A percentile compares a stretch with the other conserved stretches of the same genome.
Evolutionary conservation across 2,888 invertebrate species (phyloP).

Genomic region (Pelosia muscerda): DNA sequence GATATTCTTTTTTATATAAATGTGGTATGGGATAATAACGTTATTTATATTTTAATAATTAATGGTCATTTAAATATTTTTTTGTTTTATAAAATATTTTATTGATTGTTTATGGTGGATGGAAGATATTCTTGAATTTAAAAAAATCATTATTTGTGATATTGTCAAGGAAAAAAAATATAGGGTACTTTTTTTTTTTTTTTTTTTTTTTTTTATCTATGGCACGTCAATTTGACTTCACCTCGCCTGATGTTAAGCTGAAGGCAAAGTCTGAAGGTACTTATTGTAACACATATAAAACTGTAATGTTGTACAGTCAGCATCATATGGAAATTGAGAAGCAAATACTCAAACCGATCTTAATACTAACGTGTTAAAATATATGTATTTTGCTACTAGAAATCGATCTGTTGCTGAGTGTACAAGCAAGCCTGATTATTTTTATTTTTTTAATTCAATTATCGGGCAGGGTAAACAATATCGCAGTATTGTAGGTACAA

Average conservation of each 20-base stretch:
- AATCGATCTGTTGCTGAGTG: too few species aligned
- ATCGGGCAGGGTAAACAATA: constrained; percentile 3
- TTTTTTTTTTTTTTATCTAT: too few species aligned
- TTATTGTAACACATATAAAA: not conserved
- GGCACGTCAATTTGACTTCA: too few species aligned
- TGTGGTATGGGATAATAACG: not conserved
- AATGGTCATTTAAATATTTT: not conserved
- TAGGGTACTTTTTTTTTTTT: too few species aligned
- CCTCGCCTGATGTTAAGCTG: too few species aligned
- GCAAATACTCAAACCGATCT: too few species aligned
- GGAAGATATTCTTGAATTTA: not conserved
- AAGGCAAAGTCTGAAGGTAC: too few species aligned
- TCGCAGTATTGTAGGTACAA: constrained; percentile 42
- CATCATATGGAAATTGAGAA: too few species aligned
- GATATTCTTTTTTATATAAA: not conserved
- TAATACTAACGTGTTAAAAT: too few species aligned
- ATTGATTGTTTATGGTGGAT: not conserved
- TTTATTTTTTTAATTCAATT: not conserved
- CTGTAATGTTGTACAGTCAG: not conserved
- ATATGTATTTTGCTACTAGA: too few species aligned
- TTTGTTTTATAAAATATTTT: not conserved
- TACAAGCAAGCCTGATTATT: not conserved
- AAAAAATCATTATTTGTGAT: not conserved
- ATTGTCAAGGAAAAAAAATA: not conserved
- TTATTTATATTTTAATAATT: not conserved